Evolutionary conservation across 2,113 vertebrate species (phyloP).

Genomic region (Python bivittatus): DNA sequence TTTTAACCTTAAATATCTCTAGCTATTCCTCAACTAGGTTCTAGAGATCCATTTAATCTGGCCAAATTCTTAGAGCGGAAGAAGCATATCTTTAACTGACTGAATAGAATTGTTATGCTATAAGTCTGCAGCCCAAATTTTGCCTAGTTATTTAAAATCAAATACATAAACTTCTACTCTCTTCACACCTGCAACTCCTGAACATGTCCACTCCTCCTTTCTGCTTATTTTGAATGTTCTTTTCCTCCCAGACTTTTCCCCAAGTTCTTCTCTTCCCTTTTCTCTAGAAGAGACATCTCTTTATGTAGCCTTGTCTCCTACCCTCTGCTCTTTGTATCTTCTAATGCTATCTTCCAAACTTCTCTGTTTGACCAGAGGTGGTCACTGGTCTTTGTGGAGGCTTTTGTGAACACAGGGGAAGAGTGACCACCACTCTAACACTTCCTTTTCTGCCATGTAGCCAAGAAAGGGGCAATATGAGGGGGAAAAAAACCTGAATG

Average conservation of each 20-base stretch:
- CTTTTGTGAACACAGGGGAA: background rate
- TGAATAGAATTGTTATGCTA: background rate
- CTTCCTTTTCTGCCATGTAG: background rate
- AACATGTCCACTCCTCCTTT: background rate
- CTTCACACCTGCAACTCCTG: background rate
- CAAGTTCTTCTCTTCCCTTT: background rate
- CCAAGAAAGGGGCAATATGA: background rate
- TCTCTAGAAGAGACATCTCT: background rate
- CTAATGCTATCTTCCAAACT: background rate
- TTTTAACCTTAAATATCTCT: slow-evolving; percentile 50
- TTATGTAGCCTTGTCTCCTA: background rate
- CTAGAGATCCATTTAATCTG: slow-evolving; percentile 18
- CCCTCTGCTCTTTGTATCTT: background rate
- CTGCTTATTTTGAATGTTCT: background rate
- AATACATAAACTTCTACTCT: background rate
- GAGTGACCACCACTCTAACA: background rate
- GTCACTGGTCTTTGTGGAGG: background rate
- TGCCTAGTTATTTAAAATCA: background rate
- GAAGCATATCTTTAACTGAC: background rate
- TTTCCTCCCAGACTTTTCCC: background rate
- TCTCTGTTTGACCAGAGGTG: background rate
- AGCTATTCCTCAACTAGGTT: slow-evolving; percentile 38
- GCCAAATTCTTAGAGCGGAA: background rate
- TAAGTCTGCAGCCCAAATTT: background rate
- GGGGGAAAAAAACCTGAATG: background rate